Evolutionary conservation across 2,888 invertebrate species (phyloP).

Genomic region (Melolontha melolontha): DNA sequence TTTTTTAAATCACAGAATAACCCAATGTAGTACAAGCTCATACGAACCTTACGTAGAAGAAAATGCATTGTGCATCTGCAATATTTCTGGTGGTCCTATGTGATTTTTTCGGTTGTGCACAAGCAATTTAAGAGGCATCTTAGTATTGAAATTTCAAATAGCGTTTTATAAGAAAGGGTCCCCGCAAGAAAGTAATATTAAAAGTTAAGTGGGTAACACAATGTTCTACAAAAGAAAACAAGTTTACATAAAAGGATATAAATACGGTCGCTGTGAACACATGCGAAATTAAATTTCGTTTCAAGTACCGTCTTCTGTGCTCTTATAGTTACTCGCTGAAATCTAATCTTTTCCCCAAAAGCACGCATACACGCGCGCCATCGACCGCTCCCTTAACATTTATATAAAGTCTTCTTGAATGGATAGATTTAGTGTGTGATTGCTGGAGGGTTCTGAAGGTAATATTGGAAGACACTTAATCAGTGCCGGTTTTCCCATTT

Average conservation of each 20-base stretch:
- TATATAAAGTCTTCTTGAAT: slow-evolving; percentile 11
- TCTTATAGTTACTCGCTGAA: slow-evolving; percentile 5
- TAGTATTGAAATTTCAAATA: slow-evolving; percentile 5
- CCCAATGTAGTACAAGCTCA: not conserved
- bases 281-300: slow-evolving; percentile 30
- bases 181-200: slow-evolving; percentile 15
- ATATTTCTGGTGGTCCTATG: too few relatives aligned
- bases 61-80: too few relatives aligned
- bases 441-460: slow-evolving; percentile 16
- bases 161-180: not conserved
- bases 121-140: not conserved
- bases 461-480: slow-evolving; percentile 24
- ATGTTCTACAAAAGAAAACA: slow-evolving; percentile 10
- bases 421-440: slow-evolving; percentile 20
- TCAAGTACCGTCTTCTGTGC: slow-evolving; percentile 6
- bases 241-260: slow-evolving; percentile 13
- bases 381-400: not conserved
- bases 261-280: not conserved
- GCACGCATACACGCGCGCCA: slow-evolving; percentile 4
- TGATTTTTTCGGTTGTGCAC: too few relatives aligned
- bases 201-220: slow-evolving; percentile 14
- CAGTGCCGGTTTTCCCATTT: slow-evolving; percentile 19
- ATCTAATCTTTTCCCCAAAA: slow-evolving; percentile 29
- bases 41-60: not conserved
- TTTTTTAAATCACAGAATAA: slow-evolving; percentile 23